Evolutionary conservation across 2,888 invertebrate genomes (phyloP).

Genomic region (Andrena dorsata): DNA sequence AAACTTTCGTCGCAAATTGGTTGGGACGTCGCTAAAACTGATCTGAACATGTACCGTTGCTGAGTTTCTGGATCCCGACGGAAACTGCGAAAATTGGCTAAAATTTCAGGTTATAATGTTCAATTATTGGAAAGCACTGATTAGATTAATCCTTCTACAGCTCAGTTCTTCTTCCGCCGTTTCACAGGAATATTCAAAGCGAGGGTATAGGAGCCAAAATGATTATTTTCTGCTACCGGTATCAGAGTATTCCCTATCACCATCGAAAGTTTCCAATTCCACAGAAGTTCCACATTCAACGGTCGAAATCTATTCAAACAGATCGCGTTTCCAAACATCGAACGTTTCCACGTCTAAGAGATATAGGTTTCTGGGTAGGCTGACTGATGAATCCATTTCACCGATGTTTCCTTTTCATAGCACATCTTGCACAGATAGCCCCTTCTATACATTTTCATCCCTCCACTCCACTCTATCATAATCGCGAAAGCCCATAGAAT

Average conservation of each 20-base stretch:
- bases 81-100: slow-evolving; percentile 10
- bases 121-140: slow-evolving; percentile 17
- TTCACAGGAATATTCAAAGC: neutral
- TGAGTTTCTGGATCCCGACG: slow-evolving; percentile 2
- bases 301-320: slow-evolving; percentile 59
- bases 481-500: neutral
- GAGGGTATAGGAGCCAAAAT: neutral
- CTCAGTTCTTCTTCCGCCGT: neutral
- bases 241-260: slow-evolving; percentile 43
- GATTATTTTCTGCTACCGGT: slow-evolving; percentile 41
- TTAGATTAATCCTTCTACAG: neutral
- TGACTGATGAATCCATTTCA: slow-evolving; percentile 48
- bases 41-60: neutral
- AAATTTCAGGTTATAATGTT: slow-evolving; percentile 16
- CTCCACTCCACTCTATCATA: neutral
- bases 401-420: slow-evolving; percentile 16
- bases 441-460: neutral
- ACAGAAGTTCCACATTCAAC: slow-evolving; percentile 38
- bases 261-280: slow-evolving; percentile 42
- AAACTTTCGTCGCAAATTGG: slow-evolving; percentile 16
- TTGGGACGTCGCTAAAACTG: slow-evolving; percentile 5
- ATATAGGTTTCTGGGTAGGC: slow-evolving; percentile 3
- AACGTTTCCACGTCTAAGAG: slow-evolving; percentile 37
- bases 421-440: neutral
- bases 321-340: slow-evolving; percentile 45